Percentiles rank a stretch among this genome's conserved stretches.
Evolutionary conservation across 2,888 invertebrate genomes (phyloP).

Genomic region (Scaptomyza reducta): DNA sequence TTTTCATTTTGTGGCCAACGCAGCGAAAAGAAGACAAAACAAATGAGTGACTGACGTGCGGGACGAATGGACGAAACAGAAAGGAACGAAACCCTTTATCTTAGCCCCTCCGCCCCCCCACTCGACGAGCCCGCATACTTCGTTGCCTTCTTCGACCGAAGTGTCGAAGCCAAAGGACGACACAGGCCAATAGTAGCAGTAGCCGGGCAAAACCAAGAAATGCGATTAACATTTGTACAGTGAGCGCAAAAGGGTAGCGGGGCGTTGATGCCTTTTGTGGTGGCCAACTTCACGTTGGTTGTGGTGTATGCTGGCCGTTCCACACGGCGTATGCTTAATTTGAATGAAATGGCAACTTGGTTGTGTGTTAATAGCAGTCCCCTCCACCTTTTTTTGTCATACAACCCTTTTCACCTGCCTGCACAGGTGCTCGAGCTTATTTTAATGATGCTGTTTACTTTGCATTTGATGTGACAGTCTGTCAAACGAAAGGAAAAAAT

Average conservation of each 20-base stretch:
- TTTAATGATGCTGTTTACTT: conserved; percentile 71
- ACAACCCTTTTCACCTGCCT: conserved; percentile 19
- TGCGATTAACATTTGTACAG: conserved; percentile 75
- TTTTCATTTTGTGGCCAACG: conserved; percentile 72
- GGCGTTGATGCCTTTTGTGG: conserved; percentile 58
- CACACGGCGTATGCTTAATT: conserved; percentile 70
- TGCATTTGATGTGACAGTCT: conserved; percentile 59
- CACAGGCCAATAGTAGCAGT: conserved; percentile 12
- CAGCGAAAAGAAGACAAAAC: conserved; percentile 68
- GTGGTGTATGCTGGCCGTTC: conserved; percentile 25
- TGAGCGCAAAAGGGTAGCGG: conserved; percentile 57
- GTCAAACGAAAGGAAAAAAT: conserved; percentile 20
- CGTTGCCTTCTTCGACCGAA: background rate
- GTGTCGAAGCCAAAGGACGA: conserved; percentile 45
- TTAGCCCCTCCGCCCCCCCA: background rate
- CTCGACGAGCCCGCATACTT: background rate
- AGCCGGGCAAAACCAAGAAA: conserved; percentile 57
- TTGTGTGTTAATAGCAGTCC: conserved; percentile 60
- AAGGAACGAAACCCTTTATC: conserved; percentile 42
- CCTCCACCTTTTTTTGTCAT: conserved; percentile 1
- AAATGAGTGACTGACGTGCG: conserved; percentile 72
- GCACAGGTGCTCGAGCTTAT: conserved; percentile 48
- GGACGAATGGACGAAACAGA: conserved; percentile 17
- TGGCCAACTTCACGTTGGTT: conserved; percentile 46
- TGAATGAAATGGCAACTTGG: conserved; percentile 72